phyloP scores from a whole-genome alignment of 2,888 invertebrate species.

The Byasa hedistus region DNA sequence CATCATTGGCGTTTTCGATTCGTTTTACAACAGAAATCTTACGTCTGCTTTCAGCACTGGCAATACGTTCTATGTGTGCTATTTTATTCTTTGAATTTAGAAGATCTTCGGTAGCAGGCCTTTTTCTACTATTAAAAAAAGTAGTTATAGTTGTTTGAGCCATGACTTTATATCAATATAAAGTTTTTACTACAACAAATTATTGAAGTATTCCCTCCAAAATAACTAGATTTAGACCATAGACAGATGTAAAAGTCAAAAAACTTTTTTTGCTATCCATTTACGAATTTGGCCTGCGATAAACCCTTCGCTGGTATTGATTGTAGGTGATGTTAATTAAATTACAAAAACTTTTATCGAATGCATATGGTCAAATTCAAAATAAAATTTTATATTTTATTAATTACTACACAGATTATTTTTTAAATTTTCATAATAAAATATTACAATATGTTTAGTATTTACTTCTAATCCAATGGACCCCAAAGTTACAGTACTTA shows the following conservation, averaged over 20 bases:
- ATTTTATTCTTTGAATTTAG: constrained; percentile 76
- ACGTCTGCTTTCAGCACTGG: constrained; percentile 39
- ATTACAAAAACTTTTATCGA: too few species aligned
- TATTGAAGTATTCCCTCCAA: constrained; percentile 36
- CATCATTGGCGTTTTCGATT: constrained; percentile 26
- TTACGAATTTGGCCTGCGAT: too few species aligned
- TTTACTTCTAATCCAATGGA: too few species aligned
- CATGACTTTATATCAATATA: constrained; percentile 65
- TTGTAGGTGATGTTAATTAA: too few species aligned
- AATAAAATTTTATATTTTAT: too few species aligned
- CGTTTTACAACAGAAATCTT: constrained; percentile 36
- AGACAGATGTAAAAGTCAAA: not conserved
- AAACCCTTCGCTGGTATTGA: too few species aligned
- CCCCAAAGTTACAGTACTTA: too few species aligned
- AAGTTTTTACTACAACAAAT: not conserved
- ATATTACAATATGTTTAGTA: too few species aligned
- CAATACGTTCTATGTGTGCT: constrained; percentile 52
- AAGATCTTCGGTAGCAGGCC: constrained; percentile 84
- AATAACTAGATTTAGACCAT: constrained; percentile 16
- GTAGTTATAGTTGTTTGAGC: constrained; percentile 88
- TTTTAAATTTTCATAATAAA: too few species aligned
- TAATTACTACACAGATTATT: too few species aligned
- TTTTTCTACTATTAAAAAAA: constrained; percentile 88
- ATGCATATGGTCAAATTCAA: too few species aligned
- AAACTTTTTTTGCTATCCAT: too few species aligned